A percentile compares a stretch with the other conserved stretches of the same genome.
phyloP scores from a whole-genome alignment of 2,888 invertebrate species.

The Leucophenga montana region DNA sequence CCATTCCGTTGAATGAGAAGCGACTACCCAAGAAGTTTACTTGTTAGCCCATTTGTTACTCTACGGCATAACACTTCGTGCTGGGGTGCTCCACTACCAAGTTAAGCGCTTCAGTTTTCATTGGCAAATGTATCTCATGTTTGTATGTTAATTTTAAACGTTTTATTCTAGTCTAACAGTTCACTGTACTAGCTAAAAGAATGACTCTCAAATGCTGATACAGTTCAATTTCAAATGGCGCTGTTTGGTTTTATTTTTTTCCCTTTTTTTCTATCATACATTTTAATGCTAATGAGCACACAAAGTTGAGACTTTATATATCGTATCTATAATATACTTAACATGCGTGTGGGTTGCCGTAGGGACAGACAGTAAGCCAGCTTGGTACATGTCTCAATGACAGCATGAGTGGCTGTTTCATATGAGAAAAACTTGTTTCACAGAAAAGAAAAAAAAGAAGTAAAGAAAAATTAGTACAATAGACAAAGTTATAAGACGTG shows the following conservation, averaged over 20 bases:
- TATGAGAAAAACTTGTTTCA: conserved; percentile 45
- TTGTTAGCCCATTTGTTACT: conserved; percentile 56
- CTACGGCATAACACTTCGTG: conserved; percentile 47
- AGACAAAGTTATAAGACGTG: conserved; percentile 64
- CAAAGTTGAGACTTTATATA: conserved; percentile 49
- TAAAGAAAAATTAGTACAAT: conserved; percentile 53
- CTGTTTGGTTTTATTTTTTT: conserved; percentile 40
- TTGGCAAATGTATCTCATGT: conserved; percentile 9
- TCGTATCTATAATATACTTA: conserved; percentile 32
- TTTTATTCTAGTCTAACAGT: conserved; percentile 14
- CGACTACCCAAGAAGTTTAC: conserved; percentile 48
- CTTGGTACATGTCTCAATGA: conserved; percentile 60
- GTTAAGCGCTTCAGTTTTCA: not conserved
- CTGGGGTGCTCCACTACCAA: conserved; percentile 32
- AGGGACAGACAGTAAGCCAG: conserved; percentile 40
- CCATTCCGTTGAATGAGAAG: conserved; percentile 55
- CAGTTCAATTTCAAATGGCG: conserved; percentile 62
- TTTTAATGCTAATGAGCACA: conserved; percentile 67
- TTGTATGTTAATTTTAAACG: conserved; percentile 15
- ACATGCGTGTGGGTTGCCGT: conserved; percentile 51
- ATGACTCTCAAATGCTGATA: conserved; percentile 25
- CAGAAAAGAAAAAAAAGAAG: conserved; percentile 30
- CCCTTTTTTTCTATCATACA: conserved; percentile 61
- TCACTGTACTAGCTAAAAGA: not conserved
- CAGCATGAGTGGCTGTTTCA: conserved; percentile 53